Conservation (phyloP, 2,113 vertebrate genomes). For the Anolis sagrei region DNA sequence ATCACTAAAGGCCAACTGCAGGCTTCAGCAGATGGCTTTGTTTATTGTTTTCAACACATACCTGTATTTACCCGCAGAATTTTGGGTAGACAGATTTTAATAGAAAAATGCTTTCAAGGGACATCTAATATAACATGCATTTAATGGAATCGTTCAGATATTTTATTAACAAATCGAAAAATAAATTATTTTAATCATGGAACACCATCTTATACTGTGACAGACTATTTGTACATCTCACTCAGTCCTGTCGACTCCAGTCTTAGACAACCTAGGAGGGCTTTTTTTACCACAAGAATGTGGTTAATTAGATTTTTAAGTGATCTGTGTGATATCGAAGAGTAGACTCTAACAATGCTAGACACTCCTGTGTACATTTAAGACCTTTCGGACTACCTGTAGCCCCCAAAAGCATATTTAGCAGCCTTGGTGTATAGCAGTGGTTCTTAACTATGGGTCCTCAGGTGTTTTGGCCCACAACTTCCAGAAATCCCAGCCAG, state of each 20-base stretch:
- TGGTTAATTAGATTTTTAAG: no score
- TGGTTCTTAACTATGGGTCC: no score
- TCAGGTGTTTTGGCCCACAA: no score
- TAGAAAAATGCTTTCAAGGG: background rate
- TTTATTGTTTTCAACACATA: background rate
- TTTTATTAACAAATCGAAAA: no score
- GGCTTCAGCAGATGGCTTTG: constrained; percentile 14
- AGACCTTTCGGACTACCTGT: no score
- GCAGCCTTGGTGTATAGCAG: no score
- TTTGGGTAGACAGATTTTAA: background rate
- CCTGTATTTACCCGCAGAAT: background rate
- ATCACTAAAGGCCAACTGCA: constrained; percentile 5
- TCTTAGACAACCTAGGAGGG: background rate
- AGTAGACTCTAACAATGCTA: no score
- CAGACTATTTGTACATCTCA: background rate
- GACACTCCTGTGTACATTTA: no score
- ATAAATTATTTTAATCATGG: background rate
- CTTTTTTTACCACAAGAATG: no score
- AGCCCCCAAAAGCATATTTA: no score
- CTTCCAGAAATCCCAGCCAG: no score
- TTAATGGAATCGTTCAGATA: background rate
- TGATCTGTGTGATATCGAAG: no score
- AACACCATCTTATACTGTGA: background rate
- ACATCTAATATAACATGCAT: background rate
- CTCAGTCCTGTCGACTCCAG: background rate